A percentile compares a stretch with the other conserved stretches of the same genome.
Conservation (phyloP, 2,888 invertebrate species). For the Podotricha telesiphe region DNA sequence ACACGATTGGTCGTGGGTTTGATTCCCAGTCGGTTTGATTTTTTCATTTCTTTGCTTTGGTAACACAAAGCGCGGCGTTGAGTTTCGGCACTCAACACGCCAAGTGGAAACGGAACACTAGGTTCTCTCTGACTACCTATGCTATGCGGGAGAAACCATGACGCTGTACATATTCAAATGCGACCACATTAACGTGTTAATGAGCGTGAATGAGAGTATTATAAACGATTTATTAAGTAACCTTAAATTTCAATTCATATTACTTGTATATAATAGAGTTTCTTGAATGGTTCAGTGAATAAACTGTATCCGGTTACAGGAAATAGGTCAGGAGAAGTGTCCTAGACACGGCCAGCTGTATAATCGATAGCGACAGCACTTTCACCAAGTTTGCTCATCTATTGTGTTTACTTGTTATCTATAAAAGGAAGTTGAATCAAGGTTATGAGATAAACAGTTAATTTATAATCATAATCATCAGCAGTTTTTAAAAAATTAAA, state of each 20-base stretch:
- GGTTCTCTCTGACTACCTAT: too few species aligned
- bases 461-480: conserved; percentile 2
- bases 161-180: not conserved
- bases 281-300: conserved; percentile 4
- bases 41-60: too few species aligned
- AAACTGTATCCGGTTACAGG: conserved; percentile 7
- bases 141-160: too few species aligned
- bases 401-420: conserved; percentile 27
- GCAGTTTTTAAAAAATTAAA: not conserved
- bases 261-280: not conserved
- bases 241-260: not conserved
- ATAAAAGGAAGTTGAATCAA: conserved; percentile 5
- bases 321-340: conserved; percentile 28
- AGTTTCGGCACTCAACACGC: too few species aligned
- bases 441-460: conserved; percentile 5
- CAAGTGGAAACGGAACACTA: not conserved
- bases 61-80: too few species aligned
- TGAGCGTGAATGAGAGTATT: not conserved
- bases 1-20: too few species aligned
- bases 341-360: conserved; percentile 18
- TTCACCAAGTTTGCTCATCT: conserved; percentile 23
- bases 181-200: not conserved
- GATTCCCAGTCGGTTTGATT: too few species aligned
- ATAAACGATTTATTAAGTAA: not conserved
- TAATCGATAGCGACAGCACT: conserved; percentile 29